Evolutionary conservation across 2,888 invertebrate genomes (phyloP), one percentile per base, ranked within the genome.

Genomic region (Harmothoe impar): DNA sequence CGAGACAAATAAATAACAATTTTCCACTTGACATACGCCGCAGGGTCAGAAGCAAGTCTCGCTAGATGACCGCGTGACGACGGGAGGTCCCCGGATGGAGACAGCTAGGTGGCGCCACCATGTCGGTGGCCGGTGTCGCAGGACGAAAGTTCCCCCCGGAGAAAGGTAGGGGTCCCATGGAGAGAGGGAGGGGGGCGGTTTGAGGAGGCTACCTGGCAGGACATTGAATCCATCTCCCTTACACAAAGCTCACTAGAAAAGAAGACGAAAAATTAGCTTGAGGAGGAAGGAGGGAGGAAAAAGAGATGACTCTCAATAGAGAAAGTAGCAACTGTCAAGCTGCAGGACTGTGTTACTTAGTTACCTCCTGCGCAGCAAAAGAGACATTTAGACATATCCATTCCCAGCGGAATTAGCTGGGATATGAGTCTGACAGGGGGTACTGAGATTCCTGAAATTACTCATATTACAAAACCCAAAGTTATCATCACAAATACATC

Each of bases 1-100:
- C 43, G n/a, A 84, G 35, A 43, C 84, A 84, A 84, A 84, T 84
- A 84, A 84, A 84, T 84, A 84, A 84, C 84, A 84, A 84, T 84
- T 84, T 84, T 84, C 84, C 84, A 84, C 84, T 84, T 84, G 84
- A 84, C 84, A 84, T 84, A 29, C 84, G 84, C 84, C 84, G 84
- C 84, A 84, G 84, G 84, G 84, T 84, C 84, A 84, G 43, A 84
- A 84, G 84, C 84, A 84, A 84, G 84, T 84, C 84, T 84, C 84
- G 29, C 84, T 23, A 12, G 23, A 35, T 51, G 33, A 84, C 51
- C 43, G 17, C 43, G 84, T 84, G 51, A 51, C 84, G 17, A 43
- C 84, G 84, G 84, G 84, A 84, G 84, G 84, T 84, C 51, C 43
- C 68, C 43, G 51, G 84, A 84, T 84, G 84, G 31, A 15, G 25